phyloP scores from a whole-genome alignment of 2,113 vertebrate species.

The Dipodomys stephensi region DNA sequence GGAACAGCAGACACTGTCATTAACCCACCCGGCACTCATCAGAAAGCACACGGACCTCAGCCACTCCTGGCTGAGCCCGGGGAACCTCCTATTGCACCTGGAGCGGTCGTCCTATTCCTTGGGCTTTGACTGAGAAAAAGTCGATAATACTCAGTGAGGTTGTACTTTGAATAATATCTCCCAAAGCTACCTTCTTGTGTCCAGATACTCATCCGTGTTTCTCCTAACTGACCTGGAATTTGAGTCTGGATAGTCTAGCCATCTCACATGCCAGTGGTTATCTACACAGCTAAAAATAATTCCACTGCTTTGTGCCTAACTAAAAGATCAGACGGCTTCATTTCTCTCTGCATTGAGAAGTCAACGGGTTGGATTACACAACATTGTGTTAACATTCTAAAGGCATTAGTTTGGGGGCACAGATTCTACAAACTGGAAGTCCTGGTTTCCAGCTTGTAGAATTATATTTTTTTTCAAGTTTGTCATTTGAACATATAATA shows the following conservation, averaged over 20 bases:
- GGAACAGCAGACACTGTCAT: not conserved
- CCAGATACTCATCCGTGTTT: not conserved
- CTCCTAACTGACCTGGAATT: not conserved
- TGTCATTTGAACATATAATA: not conserved
- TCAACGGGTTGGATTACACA: not conserved
- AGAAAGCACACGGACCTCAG: not conserved
- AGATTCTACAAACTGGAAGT: not conserved
- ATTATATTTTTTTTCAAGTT: not conserved
- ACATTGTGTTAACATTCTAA: slow-evolving; percentile 6
- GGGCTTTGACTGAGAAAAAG: not conserved
- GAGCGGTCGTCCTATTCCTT: not conserved
- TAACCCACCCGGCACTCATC: not conserved
- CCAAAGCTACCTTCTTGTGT: not conserved
- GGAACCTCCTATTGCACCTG: not conserved
- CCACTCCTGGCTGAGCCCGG: not conserved
- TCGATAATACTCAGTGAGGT: not conserved
- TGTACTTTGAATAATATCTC: not conserved
- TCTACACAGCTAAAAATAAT: slow-evolving; percentile 4
- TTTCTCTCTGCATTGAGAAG: not conserved
- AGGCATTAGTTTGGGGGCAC: not conserved
- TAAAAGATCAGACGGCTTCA: not conserved
- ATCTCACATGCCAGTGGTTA: not conserved
- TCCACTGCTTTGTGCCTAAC: not conserved
- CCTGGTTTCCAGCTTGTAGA: not conserved
- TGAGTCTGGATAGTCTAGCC: slow-evolving; percentile 23